phyloP scores from a whole-genome alignment of 1,140 invertebrate species.

The Calycopis cecrops region DNA sequence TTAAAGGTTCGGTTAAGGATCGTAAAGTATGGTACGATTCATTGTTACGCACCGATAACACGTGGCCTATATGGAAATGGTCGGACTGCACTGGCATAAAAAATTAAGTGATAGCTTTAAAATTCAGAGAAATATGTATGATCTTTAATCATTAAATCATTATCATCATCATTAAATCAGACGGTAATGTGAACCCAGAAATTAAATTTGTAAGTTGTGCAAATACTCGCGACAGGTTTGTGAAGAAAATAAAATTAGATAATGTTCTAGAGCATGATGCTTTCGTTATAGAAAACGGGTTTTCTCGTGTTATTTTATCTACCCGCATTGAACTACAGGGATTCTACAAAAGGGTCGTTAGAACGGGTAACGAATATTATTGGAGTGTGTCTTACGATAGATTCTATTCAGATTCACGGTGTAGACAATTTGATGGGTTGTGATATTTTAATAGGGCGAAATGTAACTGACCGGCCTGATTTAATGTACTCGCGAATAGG shows the following conservation, averaged over 20 bases:
- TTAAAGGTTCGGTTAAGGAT: constrained; percentile 4
- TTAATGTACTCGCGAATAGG: constrained; percentile 12
- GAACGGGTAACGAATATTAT: not conserved
- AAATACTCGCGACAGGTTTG: constrained; percentile 12
- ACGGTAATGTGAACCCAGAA: constrained; percentile 10
- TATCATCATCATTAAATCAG: not conserved
- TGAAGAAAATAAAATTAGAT: constrained; percentile 17
- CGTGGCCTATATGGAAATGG: constrained; percentile 6
- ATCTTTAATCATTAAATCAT: constrained; percentile 11
- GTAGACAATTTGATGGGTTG: not conserved
- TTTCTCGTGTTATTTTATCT: not conserved
- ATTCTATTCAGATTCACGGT: constrained; percentile 1
- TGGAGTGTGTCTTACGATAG: not conserved
- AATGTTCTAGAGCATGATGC: constrained; percentile 12
- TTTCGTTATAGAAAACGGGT: not conserved
- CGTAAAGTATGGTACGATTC: constrained; percentile 8
- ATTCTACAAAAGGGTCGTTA: constrained; percentile 5
- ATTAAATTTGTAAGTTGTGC: constrained; percentile 13
- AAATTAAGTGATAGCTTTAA: not conserved
- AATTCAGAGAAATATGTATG: not conserved
- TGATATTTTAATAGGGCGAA: constrained; percentile 6
- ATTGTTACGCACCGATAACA: not conserved
- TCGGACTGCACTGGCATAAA: not conserved
- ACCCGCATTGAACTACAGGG: constrained; percentile 10
- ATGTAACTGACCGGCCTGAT: constrained; percentile 10